These are phyloP conservation scores for Norana najaformis DNA, from an alignment of 2,888 invertebrate genomes.

Conservation along the genomic window DNA sequence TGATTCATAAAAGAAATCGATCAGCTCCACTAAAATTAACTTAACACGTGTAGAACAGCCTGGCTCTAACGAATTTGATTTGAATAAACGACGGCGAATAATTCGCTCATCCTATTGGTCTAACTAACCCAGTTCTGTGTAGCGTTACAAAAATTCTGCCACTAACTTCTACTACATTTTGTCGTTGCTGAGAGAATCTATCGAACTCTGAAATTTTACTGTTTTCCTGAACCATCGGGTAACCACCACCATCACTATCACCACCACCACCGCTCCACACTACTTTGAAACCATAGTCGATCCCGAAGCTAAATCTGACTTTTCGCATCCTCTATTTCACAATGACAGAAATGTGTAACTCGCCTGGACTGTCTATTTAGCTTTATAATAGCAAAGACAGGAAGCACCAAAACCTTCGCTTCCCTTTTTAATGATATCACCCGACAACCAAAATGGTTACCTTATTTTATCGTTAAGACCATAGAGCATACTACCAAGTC, in stretches of 20 bases:
- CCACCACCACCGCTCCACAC: not conserved
- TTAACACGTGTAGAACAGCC: too few species aligned
- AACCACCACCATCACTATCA: not conserved
- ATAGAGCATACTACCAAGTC: not conserved
- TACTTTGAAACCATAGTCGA: not conserved
- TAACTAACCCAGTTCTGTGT: too few species aligned
- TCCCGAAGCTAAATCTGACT: not conserved
- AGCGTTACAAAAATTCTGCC: too few species aligned
- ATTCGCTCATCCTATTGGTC: too few species aligned
- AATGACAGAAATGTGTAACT: not conserved
- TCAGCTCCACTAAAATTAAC: too few species aligned
- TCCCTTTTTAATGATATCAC: slow-evolving; percentile 7
- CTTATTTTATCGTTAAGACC: not conserved
- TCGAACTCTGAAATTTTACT: too few species aligned
- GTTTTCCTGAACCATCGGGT: not conserved
- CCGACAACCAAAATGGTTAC: not conserved
- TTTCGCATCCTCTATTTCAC: not conserved
- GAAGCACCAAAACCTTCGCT: not conserved
- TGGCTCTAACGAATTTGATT: too few species aligned
- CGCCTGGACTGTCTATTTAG: not conserved
- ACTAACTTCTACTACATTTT: too few species aligned
- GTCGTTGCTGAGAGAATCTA: too few species aligned
- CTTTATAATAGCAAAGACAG: not conserved
- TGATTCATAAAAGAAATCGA: too few species aligned
- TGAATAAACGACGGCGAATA: too few species aligned